phyloP scores from a whole-genome alignment of 2,888 invertebrate genomes.

The Matsumyia berberina region DNA sequence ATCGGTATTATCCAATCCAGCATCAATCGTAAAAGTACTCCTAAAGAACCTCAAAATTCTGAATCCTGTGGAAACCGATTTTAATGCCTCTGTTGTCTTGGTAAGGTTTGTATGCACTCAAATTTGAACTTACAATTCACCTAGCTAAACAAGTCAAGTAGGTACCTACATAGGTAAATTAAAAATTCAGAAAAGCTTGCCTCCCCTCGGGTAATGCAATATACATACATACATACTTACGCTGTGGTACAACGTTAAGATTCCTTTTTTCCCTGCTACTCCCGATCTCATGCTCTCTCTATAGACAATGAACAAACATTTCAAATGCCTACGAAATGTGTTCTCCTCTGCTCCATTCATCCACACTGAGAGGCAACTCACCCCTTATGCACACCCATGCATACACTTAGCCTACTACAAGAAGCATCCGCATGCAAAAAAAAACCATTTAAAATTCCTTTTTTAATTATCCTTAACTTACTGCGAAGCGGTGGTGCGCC shows the following conservation, averaged over 20 bases:
- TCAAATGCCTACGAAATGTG: constrained; percentile 17
- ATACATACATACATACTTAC: too few species aligned
- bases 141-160: too few species aligned
- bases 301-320: constrained; percentile 19
- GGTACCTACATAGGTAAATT: too few species aligned
- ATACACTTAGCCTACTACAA: background rate
- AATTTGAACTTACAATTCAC: too few species aligned
- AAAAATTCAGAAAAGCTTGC: constrained; percentile 1
- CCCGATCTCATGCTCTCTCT: background rate
- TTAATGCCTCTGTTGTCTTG: too few species aligned
- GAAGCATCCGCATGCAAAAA: constrained; percentile 13
- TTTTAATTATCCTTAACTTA: constrained; percentile 71
- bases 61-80: too few species aligned
- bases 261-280: constrained; percentile 17
- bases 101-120: too few species aligned
- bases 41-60: too few species aligned
- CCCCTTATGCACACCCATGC: background rate
- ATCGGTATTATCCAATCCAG: too few species aligned
- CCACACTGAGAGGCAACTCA: background rate
- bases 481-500: background rate
- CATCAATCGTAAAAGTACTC: too few species aligned
- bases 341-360: background rate
- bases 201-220: constrained; percentile 47
- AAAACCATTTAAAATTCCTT: constrained; percentile 71
- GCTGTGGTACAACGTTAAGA: constrained; percentile 57